Evolutionary conservation across 1,140 invertebrate genomes (phyloP), one percentile per base, ranked within the genome.

Genomic region (Drosophila pectinifera): DNA sequence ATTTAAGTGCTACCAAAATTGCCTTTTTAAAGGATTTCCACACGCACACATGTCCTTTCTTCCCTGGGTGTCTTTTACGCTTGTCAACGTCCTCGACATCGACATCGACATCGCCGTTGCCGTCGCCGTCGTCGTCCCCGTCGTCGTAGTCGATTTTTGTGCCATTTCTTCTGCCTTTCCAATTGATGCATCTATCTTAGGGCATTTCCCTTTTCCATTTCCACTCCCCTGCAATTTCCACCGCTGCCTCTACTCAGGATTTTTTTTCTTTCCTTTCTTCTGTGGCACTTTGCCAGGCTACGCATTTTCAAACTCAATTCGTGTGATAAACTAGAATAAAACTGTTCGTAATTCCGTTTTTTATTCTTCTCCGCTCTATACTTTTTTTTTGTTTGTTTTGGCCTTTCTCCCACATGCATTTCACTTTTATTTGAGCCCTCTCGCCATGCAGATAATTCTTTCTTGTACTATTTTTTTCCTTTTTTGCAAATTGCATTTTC

Each of bases 1-100:
- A 89, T 88, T 89, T 89, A 88, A 86, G 83, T 86, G 83, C 83
- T 89, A 83, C 67, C 84, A 67, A 88, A 88, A 89, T 88, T 89
- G 84, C 83, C 84, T 89, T 88, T 88, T 88, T 89, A 88, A 88
- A 88, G 84, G 83, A 89, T 88, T 88, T 88, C 49, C 68, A 72
- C 68, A 86, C 74, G 56, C 73, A 58, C 74, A 64, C 81, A 85
- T 56, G 51, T 61, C 67, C 57, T 43, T 64, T 57, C 49, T 38
- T 69, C 38, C 65, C 58, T 83, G 73, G 49, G 70, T 78, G 78
- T 70, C 78, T 77, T 81, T 81, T 81, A 81, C 81, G 82, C 82
- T 78, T 88, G 82, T 86, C 83, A 86, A 89, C 84, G 79, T 88
- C 74, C 65, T 70, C 68, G 68, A 72, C 74, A 75, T 69, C 78